Percentiles rank a stretch among this genome's conserved stretches.
Evolutionary conservation across 2,113 vertebrate species (phyloP).

Genomic region (Equus quagga): DNA sequence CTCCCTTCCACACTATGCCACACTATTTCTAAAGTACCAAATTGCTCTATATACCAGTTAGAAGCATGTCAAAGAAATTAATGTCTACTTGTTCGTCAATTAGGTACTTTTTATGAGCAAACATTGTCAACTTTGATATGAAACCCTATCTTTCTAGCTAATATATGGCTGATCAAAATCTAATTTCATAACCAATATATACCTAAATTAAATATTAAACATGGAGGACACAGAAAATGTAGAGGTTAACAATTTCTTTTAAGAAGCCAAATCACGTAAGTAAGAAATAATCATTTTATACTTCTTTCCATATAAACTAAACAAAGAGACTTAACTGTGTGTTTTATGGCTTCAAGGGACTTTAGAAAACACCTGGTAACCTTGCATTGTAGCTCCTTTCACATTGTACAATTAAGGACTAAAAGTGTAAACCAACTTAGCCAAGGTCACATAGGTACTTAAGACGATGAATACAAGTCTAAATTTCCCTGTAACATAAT

Average conservation of each 20-base stretch:
- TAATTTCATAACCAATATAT: neutral
- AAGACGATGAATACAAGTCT: neutral
- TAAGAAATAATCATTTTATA: conserved; percentile 14
- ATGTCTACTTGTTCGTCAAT: neutral
- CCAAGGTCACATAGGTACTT: neutral
- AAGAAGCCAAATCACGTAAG: neutral
- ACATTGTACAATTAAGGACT: conserved; percentile 6
- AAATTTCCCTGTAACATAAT: neutral
- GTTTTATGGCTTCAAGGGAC: conserved; percentile 29
- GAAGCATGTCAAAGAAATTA: neutral
- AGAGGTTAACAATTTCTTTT: neutral
- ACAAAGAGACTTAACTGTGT: neutral
- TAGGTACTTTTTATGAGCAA: neutral
- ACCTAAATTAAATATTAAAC: neutral
- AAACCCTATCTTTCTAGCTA: conserved; percentile 45
- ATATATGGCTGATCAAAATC: conserved; percentile 3
- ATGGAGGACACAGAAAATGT: neutral
- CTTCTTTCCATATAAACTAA: neutral
- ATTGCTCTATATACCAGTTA: neutral
- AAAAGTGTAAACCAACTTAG: neutral
- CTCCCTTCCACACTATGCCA: neutral
- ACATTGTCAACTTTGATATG: neutral
- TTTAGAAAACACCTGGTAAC: neutral
- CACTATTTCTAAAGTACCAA: neutral
- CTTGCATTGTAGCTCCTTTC: neutral